A percentile compares a stretch with the other conserved stretches of the same genome.
These are phyloP conservation scores for Sacculina carcini DNA, from an alignment of 2,888 invertebrate species.

Conservation along the genomic window DNA sequence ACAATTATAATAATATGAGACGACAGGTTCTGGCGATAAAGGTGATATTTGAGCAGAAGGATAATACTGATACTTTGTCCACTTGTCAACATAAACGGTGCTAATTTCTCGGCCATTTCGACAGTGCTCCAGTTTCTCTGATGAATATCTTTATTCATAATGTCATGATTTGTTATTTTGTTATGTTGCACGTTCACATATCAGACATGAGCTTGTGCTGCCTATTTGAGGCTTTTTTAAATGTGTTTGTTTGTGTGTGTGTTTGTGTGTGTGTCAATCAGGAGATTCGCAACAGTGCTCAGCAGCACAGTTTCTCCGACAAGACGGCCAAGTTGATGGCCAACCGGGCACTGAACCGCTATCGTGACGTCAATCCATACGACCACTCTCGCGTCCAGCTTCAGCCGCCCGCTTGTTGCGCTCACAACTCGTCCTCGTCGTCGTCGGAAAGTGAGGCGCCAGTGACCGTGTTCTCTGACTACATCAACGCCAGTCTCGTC, in stretches of 20 bases:
- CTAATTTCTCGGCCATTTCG: no score
- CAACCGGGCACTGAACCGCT: conserved; percentile 62
- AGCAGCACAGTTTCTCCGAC: conserved; percentile 18
- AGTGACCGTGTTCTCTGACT: conserved; percentile 50
- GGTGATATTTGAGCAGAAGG: no score
- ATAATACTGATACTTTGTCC: no score
- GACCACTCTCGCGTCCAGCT: conserved; percentile 72
- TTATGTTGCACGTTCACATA: background rate
- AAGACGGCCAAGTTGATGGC: conserved; percentile 43
- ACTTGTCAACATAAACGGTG: no score
- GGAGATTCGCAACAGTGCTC: conserved; percentile 12
- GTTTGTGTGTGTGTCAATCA: background rate
- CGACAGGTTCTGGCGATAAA: no score
- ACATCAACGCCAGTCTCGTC: conserved; percentile 83
- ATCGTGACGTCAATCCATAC: conserved; percentile 83
- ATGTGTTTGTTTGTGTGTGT: no score
- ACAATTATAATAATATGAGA: no score
- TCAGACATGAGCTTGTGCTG: background rate
- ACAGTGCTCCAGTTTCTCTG: no score
- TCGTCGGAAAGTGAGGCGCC: background rate
- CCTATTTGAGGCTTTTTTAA: background rate
- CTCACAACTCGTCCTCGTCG: background rate
- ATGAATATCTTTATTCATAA: background rate
- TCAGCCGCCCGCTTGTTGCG: conserved; percentile 21
- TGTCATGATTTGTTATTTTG: background rate